phyloP scores from a whole-genome alignment of 2,113 vertebrate species.

The Actinemys pallida region DNA sequence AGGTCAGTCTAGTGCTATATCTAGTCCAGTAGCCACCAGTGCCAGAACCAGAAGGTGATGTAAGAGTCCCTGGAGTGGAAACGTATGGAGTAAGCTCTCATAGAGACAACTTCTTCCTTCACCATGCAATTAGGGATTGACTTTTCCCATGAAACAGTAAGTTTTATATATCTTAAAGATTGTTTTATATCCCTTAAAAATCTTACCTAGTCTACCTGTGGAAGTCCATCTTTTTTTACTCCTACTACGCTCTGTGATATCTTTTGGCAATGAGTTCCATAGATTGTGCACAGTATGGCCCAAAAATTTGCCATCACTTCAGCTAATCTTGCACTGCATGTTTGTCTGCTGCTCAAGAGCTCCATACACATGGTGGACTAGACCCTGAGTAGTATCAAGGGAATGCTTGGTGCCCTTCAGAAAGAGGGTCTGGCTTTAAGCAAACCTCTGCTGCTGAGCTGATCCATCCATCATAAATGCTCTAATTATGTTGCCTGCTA shows the following conservation, averaged over 20 bases:
- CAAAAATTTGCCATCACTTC: not conserved
- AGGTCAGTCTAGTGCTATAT: not conserved
- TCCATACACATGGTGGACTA: not conserved
- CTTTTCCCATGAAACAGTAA: not conserved
- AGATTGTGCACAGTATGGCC: not conserved
- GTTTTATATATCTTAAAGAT: not conserved
- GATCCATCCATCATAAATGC: not conserved
- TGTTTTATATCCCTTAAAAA: not conserved
- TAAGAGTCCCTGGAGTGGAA: no score
- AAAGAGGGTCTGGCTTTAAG: not conserved
- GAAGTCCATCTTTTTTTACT: not conserved
- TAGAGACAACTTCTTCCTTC: not conserved
- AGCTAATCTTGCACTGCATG: not conserved
- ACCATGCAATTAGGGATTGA: not conserved
- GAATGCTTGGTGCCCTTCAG: not conserved
- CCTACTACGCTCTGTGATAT: not conserved
- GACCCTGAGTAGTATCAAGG: not conserved
- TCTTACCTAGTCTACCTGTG: not conserved
- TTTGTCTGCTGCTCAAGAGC: not conserved
- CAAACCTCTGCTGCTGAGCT: not conserved
- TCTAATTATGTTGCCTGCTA: not conserved
- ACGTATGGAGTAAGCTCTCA: no score
- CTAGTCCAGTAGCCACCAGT: not conserved
- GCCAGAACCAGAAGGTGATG: no score
- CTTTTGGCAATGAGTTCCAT: not conserved